Evolutionary conservation across 2,888 invertebrate species (phyloP).

Genomic region (Himalopsyche tibetana): DNA sequence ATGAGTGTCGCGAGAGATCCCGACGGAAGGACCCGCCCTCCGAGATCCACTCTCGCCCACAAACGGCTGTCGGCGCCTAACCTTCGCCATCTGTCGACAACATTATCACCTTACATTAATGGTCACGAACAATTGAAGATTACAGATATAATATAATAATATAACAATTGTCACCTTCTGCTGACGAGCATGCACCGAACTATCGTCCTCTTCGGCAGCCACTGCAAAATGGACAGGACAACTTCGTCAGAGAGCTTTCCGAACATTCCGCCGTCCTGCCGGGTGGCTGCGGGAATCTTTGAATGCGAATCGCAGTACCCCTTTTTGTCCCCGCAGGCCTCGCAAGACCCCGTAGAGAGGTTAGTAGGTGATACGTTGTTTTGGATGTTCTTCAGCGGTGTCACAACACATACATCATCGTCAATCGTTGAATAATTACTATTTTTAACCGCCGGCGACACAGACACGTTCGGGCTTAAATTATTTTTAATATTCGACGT

Average conservation of each 20-base stretch:
- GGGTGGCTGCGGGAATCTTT: background rate
- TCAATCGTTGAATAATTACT: background rate
- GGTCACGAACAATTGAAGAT: too few relatives aligned
- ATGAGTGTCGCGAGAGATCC: slow-evolving; percentile 86
- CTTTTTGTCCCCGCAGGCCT: slow-evolving; percentile 16
- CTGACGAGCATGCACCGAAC: slow-evolving; percentile 85
- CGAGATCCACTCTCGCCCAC: slow-evolving; percentile 90
- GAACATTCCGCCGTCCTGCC: slow-evolving; percentile 78
- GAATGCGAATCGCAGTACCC: slow-evolving; percentile 25
- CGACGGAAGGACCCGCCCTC: slow-evolving; percentile 81
- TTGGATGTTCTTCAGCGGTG: background rate
- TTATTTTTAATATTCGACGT: too few relatives aligned
- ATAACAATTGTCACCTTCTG: slow-evolving; percentile 75
- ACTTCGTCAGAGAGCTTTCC: slow-evolving; percentile 89
- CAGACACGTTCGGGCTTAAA: background rate
- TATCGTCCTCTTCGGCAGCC: slow-evolving; percentile 87
- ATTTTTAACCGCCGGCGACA: background rate
- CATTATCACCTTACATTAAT: background rate
- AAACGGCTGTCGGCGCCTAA: slow-evolving; percentile 89
- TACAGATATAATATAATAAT: background rate
- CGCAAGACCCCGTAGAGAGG: background rate
- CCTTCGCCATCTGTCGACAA: slow-evolving; percentile 81
- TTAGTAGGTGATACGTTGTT: background rate
- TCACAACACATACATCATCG: background rate
- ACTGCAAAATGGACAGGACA: slow-evolving; percentile 87